phyloP scores from a whole-genome alignment of 2,797 vertebrate species.

The Gymnodraco acuticeps region DNA sequence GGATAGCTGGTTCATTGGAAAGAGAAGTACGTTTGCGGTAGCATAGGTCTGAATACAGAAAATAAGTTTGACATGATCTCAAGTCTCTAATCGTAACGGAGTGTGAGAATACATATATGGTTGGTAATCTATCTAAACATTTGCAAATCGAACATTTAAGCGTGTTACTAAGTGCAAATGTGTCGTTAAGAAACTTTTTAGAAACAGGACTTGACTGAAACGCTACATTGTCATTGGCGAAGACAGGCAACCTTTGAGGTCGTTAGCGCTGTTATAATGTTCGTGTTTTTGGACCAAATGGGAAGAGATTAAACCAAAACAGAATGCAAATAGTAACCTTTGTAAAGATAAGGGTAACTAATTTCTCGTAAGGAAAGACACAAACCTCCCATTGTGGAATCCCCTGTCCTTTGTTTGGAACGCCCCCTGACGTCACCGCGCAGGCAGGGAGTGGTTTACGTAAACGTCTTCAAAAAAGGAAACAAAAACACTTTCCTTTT shows the following conservation, averaged over 20 bases:
- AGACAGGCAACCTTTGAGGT: conserved; percentile 4
- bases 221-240: conserved; percentile 15
- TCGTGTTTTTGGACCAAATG: fast-evolving
- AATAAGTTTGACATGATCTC: not conserved
- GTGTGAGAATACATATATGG: too few species aligned
- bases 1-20: not conserved
- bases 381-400: conserved; percentile 86
- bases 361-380: conserved; percentile 55
- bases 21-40: not conserved
- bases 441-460: conserved; percentile 20
- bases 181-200: conserved; percentile 58
- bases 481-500: not conserved
- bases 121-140: not conserved
- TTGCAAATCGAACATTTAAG: not conserved
- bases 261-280: not conserved
- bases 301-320: fast-evolving
- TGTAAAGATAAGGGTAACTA: not conserved
- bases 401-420: conserved; percentile 74
- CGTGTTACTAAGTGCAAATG: not conserved
- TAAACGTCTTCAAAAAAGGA: conserved; percentile 18
- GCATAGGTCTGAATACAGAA: not conserved
- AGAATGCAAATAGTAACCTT: fast-evolving
- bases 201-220: conserved; percentile 15
- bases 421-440: conserved; percentile 72
- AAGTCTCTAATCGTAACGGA: not conserved